Evolutionary conservation across 2,888 invertebrate species (phyloP).

Genomic region (Lasiommata megera): DNA sequence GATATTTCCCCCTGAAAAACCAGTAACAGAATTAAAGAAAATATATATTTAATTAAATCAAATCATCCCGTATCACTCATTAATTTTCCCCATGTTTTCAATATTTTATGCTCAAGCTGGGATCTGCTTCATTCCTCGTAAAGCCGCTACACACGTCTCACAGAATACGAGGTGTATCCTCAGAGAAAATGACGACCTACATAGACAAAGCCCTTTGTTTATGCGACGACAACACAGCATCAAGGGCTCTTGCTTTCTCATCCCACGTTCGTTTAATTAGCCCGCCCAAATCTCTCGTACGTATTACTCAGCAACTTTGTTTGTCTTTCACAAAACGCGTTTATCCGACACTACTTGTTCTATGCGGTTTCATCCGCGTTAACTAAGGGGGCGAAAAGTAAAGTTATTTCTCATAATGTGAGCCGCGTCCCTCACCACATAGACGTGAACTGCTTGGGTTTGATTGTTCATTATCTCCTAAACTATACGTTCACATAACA

Average conservation of each 20-base stretch:
- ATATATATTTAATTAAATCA: too few relatives aligned
- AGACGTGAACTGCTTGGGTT: too few relatives aligned
- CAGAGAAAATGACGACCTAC: slow-evolving; percentile 7
- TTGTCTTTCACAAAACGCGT: slow-evolving; percentile 6
- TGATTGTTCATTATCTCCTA: too few relatives aligned
- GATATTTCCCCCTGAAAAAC: too few relatives aligned
- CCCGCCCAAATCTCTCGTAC: slow-evolving; percentile 10
- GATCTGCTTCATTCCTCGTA: neutral
- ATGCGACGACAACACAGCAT: slow-evolving; percentile 8
- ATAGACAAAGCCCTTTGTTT: slow-evolving; percentile 12
- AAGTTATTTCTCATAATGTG: too few relatives aligned
- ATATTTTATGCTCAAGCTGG: neutral
- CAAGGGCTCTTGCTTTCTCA: slow-evolving; percentile 6
- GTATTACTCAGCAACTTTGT: slow-evolving; percentile 12
- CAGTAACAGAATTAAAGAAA: too few relatives aligned
- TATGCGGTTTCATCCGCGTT: neutral
- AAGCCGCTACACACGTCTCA: neutral
- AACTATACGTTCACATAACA: too few relatives aligned
- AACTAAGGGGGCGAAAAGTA: neutral
- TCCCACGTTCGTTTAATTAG: slow-evolving; percentile 14
- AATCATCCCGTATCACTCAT: too few relatives aligned
- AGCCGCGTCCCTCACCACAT: too few relatives aligned
- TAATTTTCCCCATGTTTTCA: too few relatives aligned
- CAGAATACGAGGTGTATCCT: neutral
- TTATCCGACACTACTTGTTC: slow-evolving; percentile 1